Percentiles rank a stretch among this genome's conserved stretches.
phyloP scores from a whole-genome alignment of 2,797 vertebrate genomes.

The Miichthys miiuy region DNA sequence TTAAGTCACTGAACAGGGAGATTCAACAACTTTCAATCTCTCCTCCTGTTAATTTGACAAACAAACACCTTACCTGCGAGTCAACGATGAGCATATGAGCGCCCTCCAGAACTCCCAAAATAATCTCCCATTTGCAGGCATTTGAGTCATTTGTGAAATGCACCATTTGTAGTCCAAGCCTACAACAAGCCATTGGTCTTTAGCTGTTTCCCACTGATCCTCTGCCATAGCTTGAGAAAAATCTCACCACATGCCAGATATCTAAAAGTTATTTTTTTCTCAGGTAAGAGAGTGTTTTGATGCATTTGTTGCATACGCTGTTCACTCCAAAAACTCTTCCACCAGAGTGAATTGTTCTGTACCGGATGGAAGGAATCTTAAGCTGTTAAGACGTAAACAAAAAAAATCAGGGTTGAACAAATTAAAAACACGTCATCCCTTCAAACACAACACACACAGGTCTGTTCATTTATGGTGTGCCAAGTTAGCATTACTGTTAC shows the following conservation, averaged over 20 bases:
- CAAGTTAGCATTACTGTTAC: no score
- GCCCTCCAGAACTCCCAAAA: not conserved
- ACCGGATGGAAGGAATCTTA: not conserved
- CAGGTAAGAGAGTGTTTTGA: not conserved
- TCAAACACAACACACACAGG: no score
- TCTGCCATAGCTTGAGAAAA: not conserved
- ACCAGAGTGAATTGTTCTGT: not conserved
- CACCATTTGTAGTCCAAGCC: not conserved
- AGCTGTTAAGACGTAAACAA: not conserved
- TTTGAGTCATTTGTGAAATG: not conserved
- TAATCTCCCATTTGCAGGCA: not conserved
- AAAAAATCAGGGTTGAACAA: not conserved
- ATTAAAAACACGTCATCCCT: no score
- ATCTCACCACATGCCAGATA: not conserved
- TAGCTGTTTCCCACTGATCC: not conserved
- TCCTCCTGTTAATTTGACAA: slow-evolving; percentile 15
- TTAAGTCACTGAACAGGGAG: not conserved
- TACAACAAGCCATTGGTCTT: not conserved
- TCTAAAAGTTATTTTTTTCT: not conserved
- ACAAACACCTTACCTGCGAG: not conserved
- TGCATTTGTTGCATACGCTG: slow-evolving; percentile 7
- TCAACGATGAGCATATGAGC: not conserved
- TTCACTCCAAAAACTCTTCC: not conserved
- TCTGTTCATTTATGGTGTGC: no score
- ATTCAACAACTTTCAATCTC: no score